These are phyloP conservation scores for Spermophilus dauricus DNA, from an alignment of 2,113 vertebrate genomes.

Conservation along the genomic window DNA sequence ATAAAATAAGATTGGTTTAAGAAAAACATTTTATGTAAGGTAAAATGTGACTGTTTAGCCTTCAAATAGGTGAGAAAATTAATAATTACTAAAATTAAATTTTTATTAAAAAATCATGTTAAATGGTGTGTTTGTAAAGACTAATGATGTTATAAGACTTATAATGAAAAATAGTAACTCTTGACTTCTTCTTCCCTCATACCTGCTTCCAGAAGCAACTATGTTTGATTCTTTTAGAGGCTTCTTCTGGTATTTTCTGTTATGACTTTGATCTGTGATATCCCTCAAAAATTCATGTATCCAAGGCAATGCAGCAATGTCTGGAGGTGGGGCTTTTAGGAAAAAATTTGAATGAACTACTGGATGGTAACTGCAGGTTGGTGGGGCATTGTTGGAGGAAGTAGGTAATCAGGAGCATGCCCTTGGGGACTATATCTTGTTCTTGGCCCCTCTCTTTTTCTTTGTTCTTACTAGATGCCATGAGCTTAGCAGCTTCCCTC, in stretches of 20 bases:
- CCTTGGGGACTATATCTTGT: not conserved
- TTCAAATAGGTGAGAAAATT: not conserved
- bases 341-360: not conserved
- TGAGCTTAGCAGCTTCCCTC: not conserved
- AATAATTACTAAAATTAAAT: constrained; percentile 13
- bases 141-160: not conserved
- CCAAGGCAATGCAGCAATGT: not conserved
- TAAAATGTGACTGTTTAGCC: constrained; percentile 21
- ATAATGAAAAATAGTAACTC: not conserved
- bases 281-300: not conserved
- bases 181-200: not conserved
- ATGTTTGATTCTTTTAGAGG: not conserved
- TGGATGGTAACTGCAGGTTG: not conserved
- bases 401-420: not conserved
- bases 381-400: not conserved
- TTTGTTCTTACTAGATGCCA: not conserved
- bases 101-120: not conserved
- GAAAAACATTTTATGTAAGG: constrained; percentile 17
- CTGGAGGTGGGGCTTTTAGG: not conserved
- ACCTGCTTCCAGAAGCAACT: not conserved
- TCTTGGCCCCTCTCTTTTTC: no score
- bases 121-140: not conserved
- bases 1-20: constrained; percentile 36
- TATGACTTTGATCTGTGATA: not conserved
- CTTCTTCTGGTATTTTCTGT: not conserved